Percentiles rank a stretch among this genome's conserved stretches.
Conservation (phyloP, 2,888 invertebrate genomes). For the Lepidocyrtoides sp. region DNA sequence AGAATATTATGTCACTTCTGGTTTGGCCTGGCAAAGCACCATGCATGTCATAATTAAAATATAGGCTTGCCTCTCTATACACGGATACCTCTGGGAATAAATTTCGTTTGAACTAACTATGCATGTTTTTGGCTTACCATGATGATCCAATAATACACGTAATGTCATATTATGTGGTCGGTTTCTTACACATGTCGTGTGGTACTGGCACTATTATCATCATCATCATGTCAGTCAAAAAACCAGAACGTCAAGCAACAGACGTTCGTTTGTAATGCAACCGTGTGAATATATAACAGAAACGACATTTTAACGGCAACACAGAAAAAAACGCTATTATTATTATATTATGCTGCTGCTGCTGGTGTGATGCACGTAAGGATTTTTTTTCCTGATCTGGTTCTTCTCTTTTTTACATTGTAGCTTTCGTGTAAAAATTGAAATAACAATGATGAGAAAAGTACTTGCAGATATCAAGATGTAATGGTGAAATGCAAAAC, state of each 20-base stretch:
- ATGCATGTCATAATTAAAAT: too few species aligned
- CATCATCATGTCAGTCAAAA: slow-evolving; percentile 5
- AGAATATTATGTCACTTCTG: too few species aligned
- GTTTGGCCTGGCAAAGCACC: too few species aligned
- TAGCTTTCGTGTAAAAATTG: neutral
- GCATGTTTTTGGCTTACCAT: neutral
- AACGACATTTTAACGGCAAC: neutral
- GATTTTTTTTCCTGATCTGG: neutral
- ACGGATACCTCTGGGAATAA: neutral
- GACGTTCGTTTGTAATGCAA: neutral
- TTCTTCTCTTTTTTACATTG: neutral
- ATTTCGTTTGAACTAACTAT: neutral
- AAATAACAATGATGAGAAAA: neutral
- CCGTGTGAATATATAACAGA: neutral
- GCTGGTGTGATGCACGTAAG: neutral
- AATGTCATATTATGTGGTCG: neutral
- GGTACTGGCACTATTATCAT: neutral
- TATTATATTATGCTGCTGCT: neutral
- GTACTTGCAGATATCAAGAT: too few species aligned
- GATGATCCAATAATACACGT: neutral
- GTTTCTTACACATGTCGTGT: neutral
- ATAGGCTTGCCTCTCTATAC: neutral
- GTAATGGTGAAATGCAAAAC: neutral
- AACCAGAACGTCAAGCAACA: neutral
- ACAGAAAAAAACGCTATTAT: neutral